Evolutionary conservation across 2,888 invertebrate genomes (phyloP), one percentile per base, ranked within the genome.

Genomic region (Lymantria dispar): DNA sequence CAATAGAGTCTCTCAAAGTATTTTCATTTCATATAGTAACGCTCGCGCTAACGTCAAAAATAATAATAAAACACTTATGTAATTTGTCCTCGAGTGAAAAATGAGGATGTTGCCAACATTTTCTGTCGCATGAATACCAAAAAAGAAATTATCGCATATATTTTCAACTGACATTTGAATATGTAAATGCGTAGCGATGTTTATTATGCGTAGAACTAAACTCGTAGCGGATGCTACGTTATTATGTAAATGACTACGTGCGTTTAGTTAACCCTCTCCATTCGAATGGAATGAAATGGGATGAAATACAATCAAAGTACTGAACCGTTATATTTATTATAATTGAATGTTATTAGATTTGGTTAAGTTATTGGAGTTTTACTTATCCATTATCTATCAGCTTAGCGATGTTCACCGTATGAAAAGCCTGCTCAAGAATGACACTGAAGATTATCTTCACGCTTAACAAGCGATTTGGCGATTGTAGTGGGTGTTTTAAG

Each of bases 171-270:
- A 36, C 42, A 65, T 62, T 38, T 55, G 52, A 62, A 63, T 62
- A 63, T 63, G 59, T 47, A 59, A 64, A 64, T 66, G 31, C 42
- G 47, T 47, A 43, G 48, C 45, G 48, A 50, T 43, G 8, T 7
- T 12, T 9, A 59, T 60, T 57, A 64, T 49, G 56, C 47, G 47
- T 52, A 47, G 45, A 61, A 54, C 50, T 46, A 55, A 53, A 57
- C 45, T 60, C 48, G 57, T 54, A 57, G 63, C 60, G 54, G 22
- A 48, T 30, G 50, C 45, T 45, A 49, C 33, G 53, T 60, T 50
- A 63, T 60, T 63, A 64, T 66, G 60, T 50, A 60, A 52, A 66
- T 63, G 51, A 50, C 49, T 50, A 50, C 52, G 40, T 37, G 9
- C 12, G 41, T 48, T 39, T 51, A 44, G 52, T 62, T 56, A 62